Base-by-base conservation (phyloP, 2,113 vertebrate species). In the Trichechus manatus region DNA sequence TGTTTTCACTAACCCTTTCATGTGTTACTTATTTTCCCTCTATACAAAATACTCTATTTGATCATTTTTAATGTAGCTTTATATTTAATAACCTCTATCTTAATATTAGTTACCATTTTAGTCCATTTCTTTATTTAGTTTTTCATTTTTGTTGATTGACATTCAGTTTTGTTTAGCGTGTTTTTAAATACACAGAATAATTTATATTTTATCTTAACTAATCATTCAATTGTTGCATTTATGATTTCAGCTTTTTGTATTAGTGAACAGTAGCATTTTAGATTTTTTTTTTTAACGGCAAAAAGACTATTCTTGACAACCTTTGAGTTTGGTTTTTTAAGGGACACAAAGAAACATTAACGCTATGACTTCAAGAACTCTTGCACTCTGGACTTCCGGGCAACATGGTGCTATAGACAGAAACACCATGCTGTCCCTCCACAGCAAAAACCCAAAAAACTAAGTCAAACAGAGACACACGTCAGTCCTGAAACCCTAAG, bases 251-350 rank as follows among this genome's bases (percentile, higher is more conserved):
- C 29, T 27, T 42, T 86, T 25, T 50, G 3, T n/a, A 19, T 79
- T 61, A 93, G 79, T 11, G 61, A 87, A 66, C 0, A 42, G 10
- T 23, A n/a, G 1, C 9, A 66, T 66, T 47, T 53, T 70, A 91
- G 75, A 1, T 13, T n/a, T 61, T 64, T 75, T 56, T 22, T 85
- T 87, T 79, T 77, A 79, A 80, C 56, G 64, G 8, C 80, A 13
- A 47, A 42, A 93, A 95, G 10, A 6, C 4, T 22, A 79, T n/a
- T 87, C 10, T n/a, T 44, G 22, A 53, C 22, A 22, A 42, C 6
- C 11, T 64, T 92, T 36, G 63, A 74, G 15, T 91, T 83, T 84
- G 33, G 20, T 25, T 93, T 93, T 79, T 72, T 79, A 87, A 96
- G 7, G 63, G 17, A 74, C 9, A 66, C 6, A 92, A 50, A 61